Percentiles rank a stretch among this genome's conserved stretches.
Evolutionary conservation across 1,140 invertebrate species (phyloP).

Genomic region (Drosophila yakuba): DNA sequence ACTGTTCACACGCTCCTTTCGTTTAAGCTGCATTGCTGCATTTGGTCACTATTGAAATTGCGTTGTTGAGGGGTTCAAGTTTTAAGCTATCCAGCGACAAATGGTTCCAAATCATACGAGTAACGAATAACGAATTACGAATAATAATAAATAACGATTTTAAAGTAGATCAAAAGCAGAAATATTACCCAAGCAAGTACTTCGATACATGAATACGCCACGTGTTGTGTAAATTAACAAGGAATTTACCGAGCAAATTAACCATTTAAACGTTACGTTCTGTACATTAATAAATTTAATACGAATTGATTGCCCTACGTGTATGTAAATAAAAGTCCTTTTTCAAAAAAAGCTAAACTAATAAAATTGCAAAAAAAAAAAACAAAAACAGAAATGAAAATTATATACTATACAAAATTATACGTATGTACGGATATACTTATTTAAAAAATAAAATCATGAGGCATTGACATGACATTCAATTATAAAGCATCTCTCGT

Average conservation of each 20-base stretch:
- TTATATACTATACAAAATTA: conserved; percentile 60
- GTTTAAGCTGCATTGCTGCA: conserved; percentile 3
- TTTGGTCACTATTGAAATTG: conserved; percentile 38
- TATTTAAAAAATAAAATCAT: conserved; percentile 60
- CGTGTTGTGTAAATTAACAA: conserved; percentile 45
- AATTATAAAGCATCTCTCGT: conserved; percentile 42
- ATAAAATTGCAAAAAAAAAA: conserved; percentile 38
- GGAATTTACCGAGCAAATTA: conserved; percentile 51
- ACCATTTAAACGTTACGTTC: conserved; percentile 50
- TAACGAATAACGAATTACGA: conserved; percentile 37
- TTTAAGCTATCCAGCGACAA: conserved; percentile 38
- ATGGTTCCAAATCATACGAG: conserved; percentile 46
- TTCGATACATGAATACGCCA: conserved; percentile 32
- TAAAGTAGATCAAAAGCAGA: conserved; percentile 52
- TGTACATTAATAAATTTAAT: conserved; percentile 46
- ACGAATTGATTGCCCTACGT: conserved; percentile 40
- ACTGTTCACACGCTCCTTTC: background rate
- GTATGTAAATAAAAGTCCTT: conserved; percentile 69
- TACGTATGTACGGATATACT: conserved; percentile 70
- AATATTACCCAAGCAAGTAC: conserved; percentile 33
- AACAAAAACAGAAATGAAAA: conserved; percentile 30
- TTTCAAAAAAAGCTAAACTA: conserved; percentile 51
- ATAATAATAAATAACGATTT: conserved; percentile 58
- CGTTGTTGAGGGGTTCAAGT: conserved; percentile 20
- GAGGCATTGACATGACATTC: conserved; percentile 75